These are phyloP conservation scores for Polyommatus iphigenia DNA, from an alignment of 2,888 invertebrate genomes.

Conservation along the genomic window DNA sequence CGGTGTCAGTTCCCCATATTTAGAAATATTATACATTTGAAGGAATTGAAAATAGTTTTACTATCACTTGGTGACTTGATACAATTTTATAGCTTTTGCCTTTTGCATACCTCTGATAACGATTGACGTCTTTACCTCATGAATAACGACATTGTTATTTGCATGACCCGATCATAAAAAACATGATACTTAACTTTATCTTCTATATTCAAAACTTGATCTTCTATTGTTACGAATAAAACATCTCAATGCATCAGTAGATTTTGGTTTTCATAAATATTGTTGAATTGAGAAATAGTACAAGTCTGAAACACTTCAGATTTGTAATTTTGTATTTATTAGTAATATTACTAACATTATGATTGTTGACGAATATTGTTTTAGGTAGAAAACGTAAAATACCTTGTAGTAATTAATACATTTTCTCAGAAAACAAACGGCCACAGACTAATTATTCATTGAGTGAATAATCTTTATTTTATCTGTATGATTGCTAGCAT, in stretches of 20 bases:
- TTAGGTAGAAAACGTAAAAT: background rate
- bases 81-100: background rate
- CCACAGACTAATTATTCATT: slow-evolving; percentile 24
- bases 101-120: slow-evolving; percentile 12
- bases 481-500: slow-evolving; percentile 59
- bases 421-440: slow-evolving; percentile 5
- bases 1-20: background rate
- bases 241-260: background rate
- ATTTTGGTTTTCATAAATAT: background rate
- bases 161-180: background rate
- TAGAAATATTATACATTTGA: background rate
- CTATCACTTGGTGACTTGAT: background rate
- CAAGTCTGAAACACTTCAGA: background rate
- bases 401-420: background rate
- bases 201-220: background rate
- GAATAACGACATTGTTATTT: background rate
- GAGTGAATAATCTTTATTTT: slow-evolving; percentile 38
- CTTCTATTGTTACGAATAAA: background rate
- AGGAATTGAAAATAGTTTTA: background rate
- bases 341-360: background rate
- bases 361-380: background rate
- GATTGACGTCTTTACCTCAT: slow-evolving; percentile 1
- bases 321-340: background rate
- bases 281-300: background rate
- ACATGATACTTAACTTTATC: background rate